Conservation (phyloP, 2,888 invertebrate genomes). For the Spialia ferax region DNA sequence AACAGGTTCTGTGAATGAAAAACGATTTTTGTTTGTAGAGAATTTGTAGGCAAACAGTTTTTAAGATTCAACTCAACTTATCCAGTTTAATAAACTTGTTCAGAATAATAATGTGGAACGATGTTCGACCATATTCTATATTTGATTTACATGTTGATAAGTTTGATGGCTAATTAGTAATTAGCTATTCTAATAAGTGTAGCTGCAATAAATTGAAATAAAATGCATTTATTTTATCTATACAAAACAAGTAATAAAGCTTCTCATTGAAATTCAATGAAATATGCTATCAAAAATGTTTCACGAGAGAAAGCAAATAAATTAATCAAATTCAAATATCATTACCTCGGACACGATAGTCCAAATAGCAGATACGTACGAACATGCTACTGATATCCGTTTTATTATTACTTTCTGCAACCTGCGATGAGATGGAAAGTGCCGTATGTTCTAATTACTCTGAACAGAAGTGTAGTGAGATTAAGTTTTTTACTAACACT, state of each 20-base stretch:
- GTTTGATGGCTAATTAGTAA: slow-evolving; percentile 11
- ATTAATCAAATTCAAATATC: slow-evolving; percentile 27
- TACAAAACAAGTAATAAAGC: not conserved
- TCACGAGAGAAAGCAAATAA: slow-evolving; percentile 29
- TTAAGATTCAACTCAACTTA: slow-evolving; percentile 17
- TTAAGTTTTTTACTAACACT: slow-evolving; percentile 31
- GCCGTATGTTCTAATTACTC: slow-evolving; percentile 52
- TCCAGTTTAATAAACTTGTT: slow-evolving; percentile 18
- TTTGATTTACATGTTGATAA: slow-evolving; percentile 17
- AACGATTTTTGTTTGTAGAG: slow-evolving; percentile 46
- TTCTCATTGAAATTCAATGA: not conserved
- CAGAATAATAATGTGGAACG: slow-evolving; percentile 13
- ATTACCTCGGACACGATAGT: slow-evolving; percentile 18
- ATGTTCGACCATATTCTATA: slow-evolving; percentile 1
- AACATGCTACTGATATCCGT: slow-evolving; percentile 26
- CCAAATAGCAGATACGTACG: slow-evolving; percentile 21
- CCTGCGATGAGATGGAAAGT: slow-evolving; percentile 51
- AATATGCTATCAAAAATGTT: slow-evolving; percentile 6
- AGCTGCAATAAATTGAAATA: too few relatives aligned
- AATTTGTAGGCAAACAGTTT: slow-evolving; percentile 30
- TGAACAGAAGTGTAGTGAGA: slow-evolving; percentile 24
- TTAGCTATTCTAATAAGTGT: too few relatives aligned
- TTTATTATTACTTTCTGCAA: slow-evolving; percentile 43
- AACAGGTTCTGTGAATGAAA: slow-evolving; percentile 54
- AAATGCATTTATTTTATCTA: not conserved